Base-by-base conservation (phyloP, 2,888 invertebrate species). In the Plagodis pulveraria region DNA sequence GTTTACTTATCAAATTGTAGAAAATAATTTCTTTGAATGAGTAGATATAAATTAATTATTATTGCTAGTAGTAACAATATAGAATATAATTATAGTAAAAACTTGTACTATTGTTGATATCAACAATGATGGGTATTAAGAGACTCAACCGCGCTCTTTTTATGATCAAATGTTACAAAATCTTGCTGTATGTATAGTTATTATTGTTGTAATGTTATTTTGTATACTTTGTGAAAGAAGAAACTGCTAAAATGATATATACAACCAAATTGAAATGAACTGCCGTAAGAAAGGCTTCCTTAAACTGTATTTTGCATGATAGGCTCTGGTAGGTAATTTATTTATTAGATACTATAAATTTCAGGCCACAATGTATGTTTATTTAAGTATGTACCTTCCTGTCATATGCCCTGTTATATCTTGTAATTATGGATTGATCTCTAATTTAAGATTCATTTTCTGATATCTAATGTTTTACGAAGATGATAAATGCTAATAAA, bases 51-150 rank as follows among this genome's bases (percentile, higher is more conserved):
- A 58, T 58, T 54, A 62, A 62, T 58, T 60, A 60, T 66, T 64
- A 64, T 50, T 64, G 60, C 62, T 66, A 66, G 64, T 51, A 66
- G 59, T 59, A 64, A 62, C 56, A 56, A 66, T 66, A 66, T 62
- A 53, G 43, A 63, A 58, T 52, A 62, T 36, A 56, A 50, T 36
- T 36, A 36, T 36, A 36, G 48, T 55, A 56, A 36, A 36, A 35
- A 62, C 58, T 66, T 66, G 59, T 58, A 59, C 59, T 60, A 63
- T 66, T 66, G 57, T 52, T 52, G 36, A 7, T 45, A 6, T 32
- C 41, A 54, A 42, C 41, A 42, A 50, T 41, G 41, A 41, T n/a
- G 11, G 41, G 50, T 41, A 41, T 41, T 32, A 50, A 41, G 11
- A 50, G 33, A 41, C 10, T 33, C 33, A 11, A 43, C 12, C 34